Conservation (phyloP, 2,888 invertebrate genomes). For the Caenorhabditis japonica region DNA sequence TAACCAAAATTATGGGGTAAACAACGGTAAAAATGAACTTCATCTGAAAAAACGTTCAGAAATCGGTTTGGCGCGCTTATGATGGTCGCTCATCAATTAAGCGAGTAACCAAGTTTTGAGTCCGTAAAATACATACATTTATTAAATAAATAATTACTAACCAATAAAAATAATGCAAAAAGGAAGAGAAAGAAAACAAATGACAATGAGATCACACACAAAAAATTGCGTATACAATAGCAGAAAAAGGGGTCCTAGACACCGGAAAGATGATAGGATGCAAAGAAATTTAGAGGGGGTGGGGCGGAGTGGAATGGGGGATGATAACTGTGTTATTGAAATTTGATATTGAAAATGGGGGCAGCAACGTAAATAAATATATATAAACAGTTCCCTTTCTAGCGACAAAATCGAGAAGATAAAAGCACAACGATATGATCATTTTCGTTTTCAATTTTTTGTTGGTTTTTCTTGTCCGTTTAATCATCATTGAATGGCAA, state of each 20-base stretch:
- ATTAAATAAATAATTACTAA: too few species aligned
- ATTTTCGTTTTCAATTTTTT: too few species aligned
- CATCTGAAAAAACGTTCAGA: too few species aligned
- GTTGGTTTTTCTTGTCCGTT: too few species aligned
- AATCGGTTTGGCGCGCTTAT: too few species aligned
- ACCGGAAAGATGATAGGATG: conserved; percentile 18
- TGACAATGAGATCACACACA: not conserved
- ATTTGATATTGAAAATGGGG: conserved; percentile 26
- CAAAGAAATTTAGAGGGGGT: not conserved
- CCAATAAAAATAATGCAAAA: conserved; percentile 4
- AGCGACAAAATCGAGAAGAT: too few species aligned
- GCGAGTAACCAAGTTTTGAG: too few species aligned
- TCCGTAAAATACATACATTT: too few species aligned
- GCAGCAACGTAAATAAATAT: conserved; percentile 15
- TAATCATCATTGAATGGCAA: conserved; percentile 89
- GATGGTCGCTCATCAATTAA: too few species aligned
- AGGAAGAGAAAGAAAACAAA: not conserved
- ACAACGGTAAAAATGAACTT: not conserved
- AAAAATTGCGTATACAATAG: too few species aligned
- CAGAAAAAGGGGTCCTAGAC: conserved; percentile 10
- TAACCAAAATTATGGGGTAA: not conserved
- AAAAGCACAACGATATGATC: too few species aligned
- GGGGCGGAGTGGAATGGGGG: not conserved
- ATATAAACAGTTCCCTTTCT: not conserved
- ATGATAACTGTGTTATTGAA: conserved; percentile 35